A percentile compares a stretch with the other conserved stretches of the same genome.
phyloP scores from a whole-genome alignment of 2,888 invertebrate species.

The Phortica magna region DNA sequence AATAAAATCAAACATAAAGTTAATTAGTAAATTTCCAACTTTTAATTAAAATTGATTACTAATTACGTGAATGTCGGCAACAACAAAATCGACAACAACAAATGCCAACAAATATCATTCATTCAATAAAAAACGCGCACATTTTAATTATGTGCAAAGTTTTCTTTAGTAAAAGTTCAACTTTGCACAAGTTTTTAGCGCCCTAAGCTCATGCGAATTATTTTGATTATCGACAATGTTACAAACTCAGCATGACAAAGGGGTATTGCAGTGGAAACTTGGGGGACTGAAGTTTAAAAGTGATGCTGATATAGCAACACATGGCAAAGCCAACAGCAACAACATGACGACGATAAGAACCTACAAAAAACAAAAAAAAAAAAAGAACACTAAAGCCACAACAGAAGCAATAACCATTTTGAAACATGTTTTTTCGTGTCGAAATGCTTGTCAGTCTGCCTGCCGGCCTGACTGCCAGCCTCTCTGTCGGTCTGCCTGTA shows the following conservation, averaged over 20 bases:
- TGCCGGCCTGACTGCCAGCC: background rate
- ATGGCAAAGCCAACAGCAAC: background rate
- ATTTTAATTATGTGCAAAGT: constrained; percentile 5
- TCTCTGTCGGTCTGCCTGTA: too few species aligned
- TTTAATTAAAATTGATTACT: constrained; percentile 37
- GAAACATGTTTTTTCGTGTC: background rate
- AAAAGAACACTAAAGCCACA: background rate
- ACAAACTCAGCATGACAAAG: too few species aligned
- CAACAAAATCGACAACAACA: background rate
- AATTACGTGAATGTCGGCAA: constrained; percentile 27
- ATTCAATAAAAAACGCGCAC: constrained; percentile 12
- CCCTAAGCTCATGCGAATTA: too few species aligned
- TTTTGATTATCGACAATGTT: too few species aligned
- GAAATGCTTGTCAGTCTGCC: background rate
- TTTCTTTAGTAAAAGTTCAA: background rate
- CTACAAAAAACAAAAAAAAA: too few species aligned
- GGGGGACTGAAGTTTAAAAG: too few species aligned
- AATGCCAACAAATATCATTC: background rate
- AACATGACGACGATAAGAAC: too few species aligned
- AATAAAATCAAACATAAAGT: constrained; percentile 20
- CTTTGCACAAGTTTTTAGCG: too few species aligned
- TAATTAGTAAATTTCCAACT: constrained; percentile 22
- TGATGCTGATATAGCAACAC: too few species aligned
- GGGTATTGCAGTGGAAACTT: too few species aligned
- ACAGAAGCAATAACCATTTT: background rate